Base-by-base conservation (phyloP, 2,113 vertebrate genomes). In the Ciconia boyciana region DNA sequence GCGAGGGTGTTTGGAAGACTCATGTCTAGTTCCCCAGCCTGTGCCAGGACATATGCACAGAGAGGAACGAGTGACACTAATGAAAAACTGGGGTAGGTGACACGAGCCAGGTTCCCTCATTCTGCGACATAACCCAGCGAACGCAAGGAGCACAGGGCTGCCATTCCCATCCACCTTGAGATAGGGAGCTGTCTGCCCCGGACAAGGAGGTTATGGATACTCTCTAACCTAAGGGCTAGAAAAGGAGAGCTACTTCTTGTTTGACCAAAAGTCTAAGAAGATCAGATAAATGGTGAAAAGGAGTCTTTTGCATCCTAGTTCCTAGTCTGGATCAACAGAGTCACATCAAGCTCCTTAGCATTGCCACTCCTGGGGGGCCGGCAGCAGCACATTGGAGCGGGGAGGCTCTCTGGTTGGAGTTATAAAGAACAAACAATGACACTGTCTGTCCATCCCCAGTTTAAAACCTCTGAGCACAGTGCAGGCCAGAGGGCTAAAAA, bases 91-190 rank as follows among this genome's bases (percentile, higher is more conserved):
- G 41, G 8, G 11, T 13, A 81, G 55, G 14, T 57, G 31, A n/a
- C 28, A 58, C 0, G 0, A 78, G 34, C 7, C 16, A 0, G 0
- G 5, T 69, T 65, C 62, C 32, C 39, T 70, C 41, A 20, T 77
- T 68, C 71, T 21, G 3, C 0, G 0, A 7, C 17, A 57, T 10
- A 52, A 39, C 9, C 8, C 16, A 49, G 44, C 1, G 1, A 12
- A 41, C 0, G 0, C 26, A n/a, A 79, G n/a, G 52, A 51, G 21
- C 0, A 0, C 26, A 14, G 57, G 25, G n/a, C 19, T 92, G 24
- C 18, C 3, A 0, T 11, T 81, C 55, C 26, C 9, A 7, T 14
- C 49, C 54, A 11, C 52, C 34, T 25, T 36, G 71, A 69, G 32
- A 62, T 5, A 58, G 7, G 11, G 9, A 86, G 22, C 29, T 71